Evolutionary conservation across 2,113 vertebrate species (phyloP).

Genomic region (Enhydra lutris): DNA sequence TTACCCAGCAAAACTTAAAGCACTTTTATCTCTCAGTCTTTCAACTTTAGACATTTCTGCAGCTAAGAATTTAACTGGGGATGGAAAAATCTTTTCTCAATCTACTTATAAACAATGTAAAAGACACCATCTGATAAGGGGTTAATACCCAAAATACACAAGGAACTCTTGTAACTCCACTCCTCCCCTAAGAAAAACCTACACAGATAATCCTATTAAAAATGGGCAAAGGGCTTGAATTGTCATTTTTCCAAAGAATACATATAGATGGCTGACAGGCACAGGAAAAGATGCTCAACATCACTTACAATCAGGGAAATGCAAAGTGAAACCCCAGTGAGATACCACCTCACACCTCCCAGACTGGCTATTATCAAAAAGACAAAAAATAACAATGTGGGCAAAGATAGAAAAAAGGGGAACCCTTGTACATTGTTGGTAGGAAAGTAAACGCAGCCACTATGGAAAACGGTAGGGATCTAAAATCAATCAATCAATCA

Average conservation of each 20-base stretch:
- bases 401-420: background rate
- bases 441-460: background rate
- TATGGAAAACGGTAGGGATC: background rate
- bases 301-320: background rate
- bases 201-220: background rate
- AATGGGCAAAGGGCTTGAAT: background rate
- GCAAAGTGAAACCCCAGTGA: background rate
- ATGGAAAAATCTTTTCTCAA: background rate
- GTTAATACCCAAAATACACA: background rate
- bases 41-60: background rate
- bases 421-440: background rate
- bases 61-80: background rate
- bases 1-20: background rate
- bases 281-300: background rate
- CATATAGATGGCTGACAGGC: background rate
- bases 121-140: background rate
- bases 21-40: background rate
- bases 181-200: background rate
- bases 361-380: background rate
- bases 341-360: background rate
- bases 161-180: background rate
- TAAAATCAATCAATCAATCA: background rate
- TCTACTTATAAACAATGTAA: background rate
- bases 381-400: background rate
- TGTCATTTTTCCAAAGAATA: background rate